Percentiles rank a stretch among this genome's conserved stretches.
Conservation (phyloP, 1,140 invertebrate genomes). For the Aphaenogaster ashmeadi region DNA sequence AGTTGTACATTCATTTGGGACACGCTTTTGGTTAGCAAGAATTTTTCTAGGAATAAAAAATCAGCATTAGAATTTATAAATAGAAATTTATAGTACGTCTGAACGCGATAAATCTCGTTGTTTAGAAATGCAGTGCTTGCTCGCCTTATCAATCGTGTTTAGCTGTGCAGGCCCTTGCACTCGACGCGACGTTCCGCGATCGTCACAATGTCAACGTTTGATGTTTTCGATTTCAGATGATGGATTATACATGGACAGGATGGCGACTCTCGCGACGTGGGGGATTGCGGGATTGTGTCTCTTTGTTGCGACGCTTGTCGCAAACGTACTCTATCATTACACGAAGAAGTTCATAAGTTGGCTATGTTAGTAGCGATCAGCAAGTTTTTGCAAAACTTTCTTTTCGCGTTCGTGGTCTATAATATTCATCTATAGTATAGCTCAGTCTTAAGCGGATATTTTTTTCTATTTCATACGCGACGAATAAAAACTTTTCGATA, state of each 20-base stretch:
- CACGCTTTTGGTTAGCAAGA: neutral
- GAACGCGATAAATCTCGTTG: neutral
- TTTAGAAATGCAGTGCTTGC: neutral
- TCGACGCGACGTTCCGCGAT: conserved; percentile 41
- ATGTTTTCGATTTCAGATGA: conserved; percentile 58
- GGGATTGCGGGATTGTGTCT: conserved; percentile 31
- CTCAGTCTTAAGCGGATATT: neutral
- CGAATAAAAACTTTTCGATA: conserved; percentile 15
- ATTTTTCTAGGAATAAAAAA: neutral
- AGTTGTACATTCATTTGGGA: neutral
- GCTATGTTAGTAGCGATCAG: conserved; percentile 34
- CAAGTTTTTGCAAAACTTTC: conserved; percentile 37
- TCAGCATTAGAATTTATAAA: neutral
- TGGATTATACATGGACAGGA: conserved; percentile 45
- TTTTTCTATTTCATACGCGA: conserved; percentile 15
- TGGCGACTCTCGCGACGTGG: conserved; percentile 23
- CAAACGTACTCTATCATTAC: conserved; percentile 55
- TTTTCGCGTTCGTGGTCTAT: conserved; percentile 20
- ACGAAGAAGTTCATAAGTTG: conserved; percentile 36
- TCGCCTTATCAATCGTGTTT: conserved; percentile 41
- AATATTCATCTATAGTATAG: conserved; percentile 26
- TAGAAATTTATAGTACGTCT: neutral
- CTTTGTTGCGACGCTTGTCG: conserved; percentile 39
- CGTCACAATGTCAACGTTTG: conserved; percentile 48
- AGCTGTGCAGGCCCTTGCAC: conserved; percentile 67